A percentile compares a stretch with the other conserved stretches of the same genome.
phyloP scores from a whole-genome alignment of 1,140 invertebrate genomes.

The Drosophila subpulchrella region DNA sequence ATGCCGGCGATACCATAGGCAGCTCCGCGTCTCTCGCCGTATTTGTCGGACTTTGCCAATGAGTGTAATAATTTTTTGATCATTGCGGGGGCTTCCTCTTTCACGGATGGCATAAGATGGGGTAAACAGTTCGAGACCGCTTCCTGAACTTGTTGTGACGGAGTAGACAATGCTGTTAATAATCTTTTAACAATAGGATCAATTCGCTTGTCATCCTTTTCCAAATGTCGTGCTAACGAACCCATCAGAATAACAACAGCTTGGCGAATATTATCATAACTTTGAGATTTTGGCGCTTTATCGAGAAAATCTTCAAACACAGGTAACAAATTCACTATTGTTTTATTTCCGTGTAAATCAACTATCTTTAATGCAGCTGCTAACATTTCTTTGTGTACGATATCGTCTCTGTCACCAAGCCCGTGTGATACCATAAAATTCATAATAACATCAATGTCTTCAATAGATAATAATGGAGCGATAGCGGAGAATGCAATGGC shows the following conservation, averaged over 20 bases:
- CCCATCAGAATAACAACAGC: slow-evolving; percentile 99
- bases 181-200: slow-evolving; percentile 97
- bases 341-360: slow-evolving; percentile 95
- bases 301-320: slow-evolving; percentile 96
- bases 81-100: slow-evolving; percentile 94
- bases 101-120: slow-evolving; percentile 95
- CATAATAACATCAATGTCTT: slow-evolving; percentile 90
- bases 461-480: slow-evolving; percentile 86
- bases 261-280: slow-evolving; percentile 96
- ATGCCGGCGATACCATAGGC: slow-evolving; percentile 95
- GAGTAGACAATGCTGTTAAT: slow-evolving; percentile 96
- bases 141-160: slow-evolving; percentile 99
- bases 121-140: slow-evolving; percentile 98
- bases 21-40: slow-evolving; percentile 94
- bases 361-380: slow-evolving; percentile 96
- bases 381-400: slow-evolving; percentile 95
- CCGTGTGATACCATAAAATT: slow-evolving; percentile 94
- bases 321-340: slow-evolving; percentile 91
- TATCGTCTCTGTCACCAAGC: slow-evolving; percentile 93
- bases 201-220: slow-evolving; percentile 93
- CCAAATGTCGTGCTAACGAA: slow-evolving; percentile 96
- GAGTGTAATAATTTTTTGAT: slow-evolving; percentile 95
- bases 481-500: slow-evolving; percentile 92
- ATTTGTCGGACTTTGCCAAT: slow-evolving; percentile 96
- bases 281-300: slow-evolving; percentile 94